Evolutionary conservation across 2,888 invertebrate genomes (phyloP).

Genomic region (Branchipolynoe longqiensis): DNA sequence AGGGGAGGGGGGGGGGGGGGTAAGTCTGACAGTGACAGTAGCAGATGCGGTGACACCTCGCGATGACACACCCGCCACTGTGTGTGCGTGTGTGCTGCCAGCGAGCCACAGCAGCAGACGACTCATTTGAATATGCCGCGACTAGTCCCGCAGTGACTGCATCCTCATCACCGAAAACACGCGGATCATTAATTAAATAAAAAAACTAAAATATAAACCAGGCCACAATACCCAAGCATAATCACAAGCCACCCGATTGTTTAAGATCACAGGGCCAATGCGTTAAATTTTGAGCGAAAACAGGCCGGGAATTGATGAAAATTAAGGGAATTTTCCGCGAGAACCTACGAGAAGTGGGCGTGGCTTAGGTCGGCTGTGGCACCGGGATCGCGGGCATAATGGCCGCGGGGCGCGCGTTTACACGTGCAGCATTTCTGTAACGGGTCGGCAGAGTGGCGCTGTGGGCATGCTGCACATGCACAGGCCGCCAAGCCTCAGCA

Average conservation of each 20-base stretch:
- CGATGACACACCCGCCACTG: neutral
- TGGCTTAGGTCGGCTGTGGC: slow-evolving; percentile 7
- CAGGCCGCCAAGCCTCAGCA: slow-evolving; percentile 45
- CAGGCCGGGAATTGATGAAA: neutral
- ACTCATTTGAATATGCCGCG: slow-evolving; percentile 41
- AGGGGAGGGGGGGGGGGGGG: no score
- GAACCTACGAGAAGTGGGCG: slow-evolving; percentile 44
- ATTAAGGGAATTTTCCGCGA: slow-evolving; percentile 23
- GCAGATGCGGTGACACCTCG: slow-evolving; percentile 15
- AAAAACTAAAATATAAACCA: neutral
- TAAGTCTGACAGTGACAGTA: neutral
- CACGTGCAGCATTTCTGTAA: slow-evolving; percentile 49
- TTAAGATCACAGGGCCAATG: neutral
- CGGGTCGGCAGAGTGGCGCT: slow-evolving; percentile 44
- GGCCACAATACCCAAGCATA: neutral
- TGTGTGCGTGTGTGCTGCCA: no score
- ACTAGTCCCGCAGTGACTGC: slow-evolving; percentile 38
- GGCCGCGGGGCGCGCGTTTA: slow-evolving; percentile 40
- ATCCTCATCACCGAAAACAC: slow-evolving; percentile 27
- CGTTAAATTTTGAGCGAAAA: neutral
- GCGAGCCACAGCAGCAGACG: slow-evolving; percentile 41
- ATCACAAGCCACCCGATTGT: neutral
- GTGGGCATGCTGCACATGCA: slow-evolving; percentile 25
- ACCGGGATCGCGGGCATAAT: slow-evolving; percentile 40
- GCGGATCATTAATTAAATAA: slow-evolving; percentile 16